A percentile compares a stretch with the other conserved stretches of the same genome.
Conservation (phyloP, 2,113 vertebrate genomes). For the Chionomys nivalis region DNA sequence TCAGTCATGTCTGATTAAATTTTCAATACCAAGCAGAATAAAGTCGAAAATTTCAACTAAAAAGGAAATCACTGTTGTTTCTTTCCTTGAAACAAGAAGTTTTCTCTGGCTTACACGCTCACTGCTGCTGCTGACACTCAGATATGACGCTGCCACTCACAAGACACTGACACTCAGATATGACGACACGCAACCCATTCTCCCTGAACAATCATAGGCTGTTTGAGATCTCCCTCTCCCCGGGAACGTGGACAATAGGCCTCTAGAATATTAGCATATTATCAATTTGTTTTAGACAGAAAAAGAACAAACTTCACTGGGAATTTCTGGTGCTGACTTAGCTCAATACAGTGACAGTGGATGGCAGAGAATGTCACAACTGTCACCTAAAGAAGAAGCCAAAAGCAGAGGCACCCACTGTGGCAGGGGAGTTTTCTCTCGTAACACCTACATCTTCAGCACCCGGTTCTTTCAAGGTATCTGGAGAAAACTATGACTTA, state of each 20-base stretch:
- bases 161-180: no score
- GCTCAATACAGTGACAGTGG: slow-evolving; percentile 39
- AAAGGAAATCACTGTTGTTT: not conserved
- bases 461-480: not conserved
- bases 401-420: not conserved
- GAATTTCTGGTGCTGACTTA: slow-evolving; percentile 30
- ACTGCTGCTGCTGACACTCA: not conserved
- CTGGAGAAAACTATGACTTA: slow-evolving; percentile 2
- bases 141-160: no score
- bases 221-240: not conserved
- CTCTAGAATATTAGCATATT: slow-evolving; percentile 27
- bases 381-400: slow-evolving; percentile 30
- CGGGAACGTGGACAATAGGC: not conserved
- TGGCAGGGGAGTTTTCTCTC: not conserved
- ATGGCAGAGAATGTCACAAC: not conserved
- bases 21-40: not conserved
- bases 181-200: not conserved
- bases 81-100: not conserved
- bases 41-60: not conserved
- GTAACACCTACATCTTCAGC: not conserved
- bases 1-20: not conserved
- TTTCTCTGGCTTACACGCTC: not conserved
- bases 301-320: slow-evolving; percentile 40
- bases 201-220: not conserved
- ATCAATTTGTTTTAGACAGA: not conserved